Conservation (phyloP, 1,140 invertebrate species). For the Laupala kohalensis region DNA sequence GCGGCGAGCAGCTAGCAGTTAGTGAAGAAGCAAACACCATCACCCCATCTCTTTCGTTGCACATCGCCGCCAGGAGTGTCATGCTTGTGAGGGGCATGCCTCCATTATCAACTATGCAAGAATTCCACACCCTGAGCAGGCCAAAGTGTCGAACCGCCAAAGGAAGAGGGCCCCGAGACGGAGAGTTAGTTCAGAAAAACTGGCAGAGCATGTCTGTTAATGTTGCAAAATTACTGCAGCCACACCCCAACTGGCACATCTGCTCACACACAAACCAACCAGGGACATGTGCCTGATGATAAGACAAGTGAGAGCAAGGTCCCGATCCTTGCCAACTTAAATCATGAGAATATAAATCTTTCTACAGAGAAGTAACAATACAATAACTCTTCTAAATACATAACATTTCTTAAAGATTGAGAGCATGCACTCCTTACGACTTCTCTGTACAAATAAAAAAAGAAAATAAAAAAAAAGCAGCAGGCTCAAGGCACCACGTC, state of each 20-base stretch:
- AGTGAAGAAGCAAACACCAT: background rate
- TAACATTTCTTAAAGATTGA: background rate
- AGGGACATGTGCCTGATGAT: too few species aligned
- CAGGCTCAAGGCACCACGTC: background rate
- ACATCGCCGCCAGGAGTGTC: background rate
- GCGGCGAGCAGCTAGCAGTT: background rate
- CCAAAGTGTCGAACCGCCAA: too few species aligned
- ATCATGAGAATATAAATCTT: too few species aligned
- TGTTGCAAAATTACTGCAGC: background rate
- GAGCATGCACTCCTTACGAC: background rate
- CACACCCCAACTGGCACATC: background rate
- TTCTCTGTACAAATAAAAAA: background rate
- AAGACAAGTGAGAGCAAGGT: too few species aligned
- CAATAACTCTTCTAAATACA: background rate
- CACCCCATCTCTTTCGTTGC: background rate
- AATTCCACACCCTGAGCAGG: background rate
- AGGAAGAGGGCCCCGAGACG: background rate
- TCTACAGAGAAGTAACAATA: background rate
- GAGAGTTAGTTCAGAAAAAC: background rate
- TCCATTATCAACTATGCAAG: too few species aligned
- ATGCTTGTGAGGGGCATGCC: background rate
- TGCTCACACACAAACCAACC: too few species aligned
- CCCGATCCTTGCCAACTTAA: too few species aligned
- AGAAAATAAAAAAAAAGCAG: too few species aligned
- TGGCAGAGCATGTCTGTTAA: background rate